Evolutionary conservation across 1,140 invertebrate species (phyloP).

Genomic region (Zophobas morio): DNA sequence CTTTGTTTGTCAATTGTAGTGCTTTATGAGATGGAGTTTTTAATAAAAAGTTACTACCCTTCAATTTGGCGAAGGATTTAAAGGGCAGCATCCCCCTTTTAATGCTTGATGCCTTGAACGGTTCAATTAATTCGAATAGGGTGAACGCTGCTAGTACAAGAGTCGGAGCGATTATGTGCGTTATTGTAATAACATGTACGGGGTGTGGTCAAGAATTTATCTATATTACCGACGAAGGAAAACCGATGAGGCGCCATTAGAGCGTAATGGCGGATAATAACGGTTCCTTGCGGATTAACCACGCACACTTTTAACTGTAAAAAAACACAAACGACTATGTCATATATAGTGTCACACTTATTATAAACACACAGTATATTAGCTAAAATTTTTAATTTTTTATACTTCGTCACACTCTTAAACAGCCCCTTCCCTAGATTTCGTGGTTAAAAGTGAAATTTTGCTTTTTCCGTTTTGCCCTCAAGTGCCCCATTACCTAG

Average conservation of each 20-base stretch:
- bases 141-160: conserved; percentile 20
- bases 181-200: conserved; percentile 40
- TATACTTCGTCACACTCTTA: no score
- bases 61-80: conserved; percentile 24
- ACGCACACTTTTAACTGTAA: no score
- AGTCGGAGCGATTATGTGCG: conserved; percentile 38
- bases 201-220: conserved; percentile 39
- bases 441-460: no score
- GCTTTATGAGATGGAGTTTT: conserved; percentile 40
- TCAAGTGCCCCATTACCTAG: no score
- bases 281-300: not conserved
- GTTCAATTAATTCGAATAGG: conserved; percentile 44
- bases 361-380: no score
- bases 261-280: conserved; percentile 1
- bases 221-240: conserved; percentile 12
- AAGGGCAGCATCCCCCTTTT: conserved; percentile 39
- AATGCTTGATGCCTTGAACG: conserved; percentile 35
- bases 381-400: no score
- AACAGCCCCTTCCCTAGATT: no score
- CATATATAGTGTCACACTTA: no score
- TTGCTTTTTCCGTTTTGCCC: no score
- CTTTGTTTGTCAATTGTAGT: conserved; percentile 34
- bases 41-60: conserved; percentile 42
- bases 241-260: conserved; percentile 7
- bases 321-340: no score